Base-by-base conservation (phyloP, 2,888 invertebrate species). In the Resseliella maxima region DNA sequence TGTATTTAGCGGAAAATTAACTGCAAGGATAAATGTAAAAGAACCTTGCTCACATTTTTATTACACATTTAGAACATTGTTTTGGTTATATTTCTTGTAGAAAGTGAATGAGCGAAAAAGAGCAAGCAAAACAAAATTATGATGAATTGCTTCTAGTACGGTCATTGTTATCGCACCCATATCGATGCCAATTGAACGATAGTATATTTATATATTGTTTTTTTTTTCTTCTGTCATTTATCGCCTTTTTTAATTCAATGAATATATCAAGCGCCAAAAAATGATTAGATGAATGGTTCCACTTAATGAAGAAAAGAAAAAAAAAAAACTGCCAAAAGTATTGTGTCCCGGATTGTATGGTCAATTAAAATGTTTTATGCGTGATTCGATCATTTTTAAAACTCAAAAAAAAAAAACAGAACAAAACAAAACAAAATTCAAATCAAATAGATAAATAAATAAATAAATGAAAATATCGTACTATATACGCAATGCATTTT, bases 141-240 rank as follows among this genome's bases (percentile, higher is more conserved):
- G n/a, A n/a, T n/a, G n/a, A n/a, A n/a, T n/a, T n/a, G n/a, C 12
- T 41, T 41, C 41, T 41, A 41, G 59, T 24, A 2, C 27, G 27
- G 24, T 59, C 59, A 27, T 12, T 72, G 72, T 72, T 72, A 72
- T 72, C 72, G 72, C 15, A 2, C 1, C 15, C 12, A 10, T 72
- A 72, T 72, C 72, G 31, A 27, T 72, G 27, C 15, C 72, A 72
- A 59, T 59, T 27, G 3, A 72, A 72, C 72, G 72, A 72, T 72
- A 72, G 8, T n/a, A n/a, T 72, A 31, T 72, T 72, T 31, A 72
- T 31, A 72, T n/a, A n/a, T n/a, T n/a, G 31, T 72, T 72, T 10
- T 31, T 72, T 2, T 24, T 8, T 24, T 24, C 31, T 72, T 1
- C 12, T 10, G 15, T 31, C 72, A 31, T 72, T 72, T 72, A 35